phyloP scores from a whole-genome alignment of 2,113 vertebrate genomes.

The Sciurus niger region DNA sequence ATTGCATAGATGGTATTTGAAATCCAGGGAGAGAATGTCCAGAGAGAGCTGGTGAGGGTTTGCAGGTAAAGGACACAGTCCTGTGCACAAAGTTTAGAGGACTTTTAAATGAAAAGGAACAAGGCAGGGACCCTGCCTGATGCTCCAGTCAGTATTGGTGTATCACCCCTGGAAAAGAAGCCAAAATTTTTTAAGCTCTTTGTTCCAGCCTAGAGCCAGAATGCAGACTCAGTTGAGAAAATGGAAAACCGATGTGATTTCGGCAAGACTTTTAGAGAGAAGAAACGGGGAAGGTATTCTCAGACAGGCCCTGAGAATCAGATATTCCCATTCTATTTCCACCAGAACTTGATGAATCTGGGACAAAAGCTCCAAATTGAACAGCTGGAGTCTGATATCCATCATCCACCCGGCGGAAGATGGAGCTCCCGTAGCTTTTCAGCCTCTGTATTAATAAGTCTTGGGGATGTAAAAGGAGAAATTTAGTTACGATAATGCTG shows the following conservation, averaged over 20 bases:
- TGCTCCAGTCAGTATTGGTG: too few species aligned
- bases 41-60: not conserved
- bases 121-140: not conserved
- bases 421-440: constrained; percentile 39
- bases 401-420: constrained; percentile 31
- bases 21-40: not conserved
- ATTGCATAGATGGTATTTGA: not conserved
- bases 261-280: not conserved
- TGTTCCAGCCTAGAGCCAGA: not conserved
- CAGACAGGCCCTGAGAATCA: not conserved
- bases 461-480: constrained; percentile 62
- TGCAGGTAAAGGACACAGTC: not conserved
- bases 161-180: not conserved
- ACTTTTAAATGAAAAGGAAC: not conserved
- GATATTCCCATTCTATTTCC: constrained; percentile 23
- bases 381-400: constrained; percentile 62
- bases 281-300: not conserved
- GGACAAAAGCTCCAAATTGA: constrained; percentile 40
- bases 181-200: not conserved
- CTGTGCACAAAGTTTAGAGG: not conserved
- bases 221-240: not conserved
- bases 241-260: not conserved
- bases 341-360: constrained; percentile 65
- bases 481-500: constrained; percentile 51
- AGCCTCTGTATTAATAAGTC: constrained; percentile 61